These are phyloP conservation scores for Nesoenas mayeri DNA, from an alignment of 2,113 vertebrate genomes.

Conservation along the genomic window DNA sequence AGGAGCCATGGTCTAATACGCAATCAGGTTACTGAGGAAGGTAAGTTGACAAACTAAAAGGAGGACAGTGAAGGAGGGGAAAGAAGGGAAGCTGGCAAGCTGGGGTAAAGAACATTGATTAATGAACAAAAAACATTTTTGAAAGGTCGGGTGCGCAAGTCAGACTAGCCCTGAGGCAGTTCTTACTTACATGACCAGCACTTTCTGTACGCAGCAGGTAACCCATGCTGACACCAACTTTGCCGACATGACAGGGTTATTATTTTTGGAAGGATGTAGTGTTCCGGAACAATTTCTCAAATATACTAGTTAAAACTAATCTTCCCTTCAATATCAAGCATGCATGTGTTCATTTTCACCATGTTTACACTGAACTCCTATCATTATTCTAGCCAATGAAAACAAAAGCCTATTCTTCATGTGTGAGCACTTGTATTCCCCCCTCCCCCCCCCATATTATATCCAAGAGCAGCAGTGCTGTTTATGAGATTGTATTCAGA, in stretches of 20 bases:
- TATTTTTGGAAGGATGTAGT: constrained; percentile 75
- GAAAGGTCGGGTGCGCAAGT: constrained; percentile 72
- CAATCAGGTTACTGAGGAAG: neutral
- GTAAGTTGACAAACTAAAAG: constrained; percentile 45
- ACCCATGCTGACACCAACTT: constrained; percentile 73
- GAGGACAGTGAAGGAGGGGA: constrained; percentile 48
- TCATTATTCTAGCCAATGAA: constrained; percentile 25
- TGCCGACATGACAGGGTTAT: constrained; percentile 74
- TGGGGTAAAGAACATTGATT: constrained; percentile 73
- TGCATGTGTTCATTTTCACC: constrained; percentile 59
- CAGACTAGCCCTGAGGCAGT: constrained; percentile 71
- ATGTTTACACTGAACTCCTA: constrained; percentile 22
- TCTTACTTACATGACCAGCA: constrained; percentile 68
- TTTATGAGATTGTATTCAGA: neutral
- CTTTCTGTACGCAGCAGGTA: constrained; percentile 72
- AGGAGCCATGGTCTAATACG: neutral
- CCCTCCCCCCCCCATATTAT: neutral
- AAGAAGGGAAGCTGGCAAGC: constrained; percentile 66
- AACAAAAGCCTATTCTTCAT: constrained; percentile 49
- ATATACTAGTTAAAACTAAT: constrained; percentile 70
- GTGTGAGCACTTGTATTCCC: neutral
- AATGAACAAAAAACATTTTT: constrained; percentile 75
- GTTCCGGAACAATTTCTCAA: constrained; percentile 76
- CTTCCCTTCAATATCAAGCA: constrained; percentile 68
- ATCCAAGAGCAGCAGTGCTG: neutral